Evolutionary conservation across 2,797 vertebrate species (phyloP).

Genomic region (Gambelia wislizenii): DNA sequence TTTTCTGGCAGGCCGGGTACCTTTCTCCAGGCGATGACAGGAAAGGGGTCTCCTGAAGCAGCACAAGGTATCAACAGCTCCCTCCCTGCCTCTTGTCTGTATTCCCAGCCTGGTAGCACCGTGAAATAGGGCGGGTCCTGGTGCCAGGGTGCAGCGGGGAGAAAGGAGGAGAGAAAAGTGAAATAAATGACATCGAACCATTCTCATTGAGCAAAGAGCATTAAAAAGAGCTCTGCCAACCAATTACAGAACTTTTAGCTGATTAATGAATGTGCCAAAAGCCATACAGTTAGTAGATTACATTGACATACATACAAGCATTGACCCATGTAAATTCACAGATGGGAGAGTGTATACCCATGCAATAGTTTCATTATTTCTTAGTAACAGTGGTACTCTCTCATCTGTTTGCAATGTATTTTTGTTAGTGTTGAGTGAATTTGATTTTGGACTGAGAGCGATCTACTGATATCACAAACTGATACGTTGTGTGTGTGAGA

Average conservation of each 20-base stretch:
- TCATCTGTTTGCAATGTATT: too few species aligned
- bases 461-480: too few species aligned
- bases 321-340: constrained; percentile 1
- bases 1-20: constrained; percentile 83
- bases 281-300: neutral
- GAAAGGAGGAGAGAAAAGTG: too few species aligned
- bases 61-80: constrained; percentile 98
- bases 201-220: neutral
- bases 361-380: neutral
- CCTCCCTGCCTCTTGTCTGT: constrained; percentile 98
- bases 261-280: neutral
- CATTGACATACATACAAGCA: neutral
- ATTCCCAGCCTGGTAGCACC: constrained; percentile 99
- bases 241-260: constrained; percentile 1
- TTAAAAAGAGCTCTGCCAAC: neutral
- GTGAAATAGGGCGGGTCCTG: constrained; percentile 99
- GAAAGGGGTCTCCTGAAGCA: constrained; percentile 98
- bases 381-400: neutral
- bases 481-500: too few species aligned
- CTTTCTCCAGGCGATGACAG: constrained; percentile 98
- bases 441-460: neutral
- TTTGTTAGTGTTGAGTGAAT: neutral
- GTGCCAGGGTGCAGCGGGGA: neutral
- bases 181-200: neutral
- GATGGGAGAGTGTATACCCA: neutral